Base-by-base conservation (phyloP, 1,140 invertebrate species). In the Ostrea edulis region DNA sequence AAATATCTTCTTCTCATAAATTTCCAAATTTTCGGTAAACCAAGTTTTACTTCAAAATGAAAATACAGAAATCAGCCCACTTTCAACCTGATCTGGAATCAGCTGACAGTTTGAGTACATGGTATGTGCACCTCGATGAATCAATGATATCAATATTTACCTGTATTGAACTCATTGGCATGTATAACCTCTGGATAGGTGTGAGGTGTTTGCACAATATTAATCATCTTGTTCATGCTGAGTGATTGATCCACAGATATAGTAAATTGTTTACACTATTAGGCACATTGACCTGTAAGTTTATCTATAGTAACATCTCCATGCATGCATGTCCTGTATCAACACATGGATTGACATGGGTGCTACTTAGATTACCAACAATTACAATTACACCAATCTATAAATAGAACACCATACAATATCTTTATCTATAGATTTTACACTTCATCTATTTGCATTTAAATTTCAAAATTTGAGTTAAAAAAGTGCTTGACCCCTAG, bases 91-190 rank as follows among this genome's bases (percentile, higher is more conserved):
- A 17, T 12, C 55, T 9, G 12, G 29, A 35, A 77, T 77, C 68
- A 77, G 68, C 68, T 77, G 68, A 77, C 29, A 25, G 8, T 29
- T 14, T 20, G 17, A 9, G 9, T 35, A 77, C 68, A 25, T 77
- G 65, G 22, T 35, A 77, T 22, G 12, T 71, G n/a, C n/a, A 29
- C 65, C 65, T 71, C 12, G 22, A 71, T 71, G 25, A 25, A n/a
- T 22, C 29, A 25, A 71, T 77, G 68, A 35, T 77, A 77, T 77
- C 68, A 77, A 77, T 77, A 77, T 77, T 77, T 77, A 77, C 68
- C 68, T 77, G 68, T 35, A 77, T 44, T 29, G 68, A 77, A 77
- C 68, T 12, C 25, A 71, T 62, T 44, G 35, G 35, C 5, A 44
- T 44, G 35, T 44, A 35, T 22, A 77, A 9, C 25, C 68, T 35